Percentiles rank a stretch among this genome's conserved stretches.
These are phyloP conservation scores for Alcis repandata DNA, from an alignment of 2,888 invertebrate species.

Conservation along the genomic window DNA sequence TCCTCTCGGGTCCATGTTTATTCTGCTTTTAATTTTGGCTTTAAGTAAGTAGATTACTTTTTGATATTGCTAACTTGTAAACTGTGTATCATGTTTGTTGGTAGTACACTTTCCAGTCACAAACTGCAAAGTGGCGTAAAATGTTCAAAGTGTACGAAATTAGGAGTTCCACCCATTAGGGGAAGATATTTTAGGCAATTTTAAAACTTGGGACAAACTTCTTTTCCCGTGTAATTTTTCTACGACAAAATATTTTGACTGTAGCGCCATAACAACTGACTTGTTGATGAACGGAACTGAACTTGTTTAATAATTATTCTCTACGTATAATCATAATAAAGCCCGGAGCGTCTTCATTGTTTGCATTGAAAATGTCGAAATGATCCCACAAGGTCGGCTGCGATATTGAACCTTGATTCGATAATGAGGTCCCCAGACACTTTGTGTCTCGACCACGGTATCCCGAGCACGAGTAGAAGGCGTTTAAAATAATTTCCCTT, in stretches of 20 bases:
- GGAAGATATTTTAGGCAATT: no score
- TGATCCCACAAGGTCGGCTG: background rate
- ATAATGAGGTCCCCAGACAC: constrained; percentile 20
- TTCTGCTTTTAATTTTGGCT: constrained; percentile 4
- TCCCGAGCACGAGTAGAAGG: constrained; percentile 30
- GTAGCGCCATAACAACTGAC: no score
- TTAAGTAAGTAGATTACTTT: background rate
- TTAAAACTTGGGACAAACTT: no score
- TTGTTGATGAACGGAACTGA: no score
- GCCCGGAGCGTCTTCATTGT: background rate
- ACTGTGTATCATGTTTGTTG: background rate
- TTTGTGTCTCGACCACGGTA: background rate
- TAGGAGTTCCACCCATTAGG: no score
- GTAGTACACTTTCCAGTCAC: background rate
- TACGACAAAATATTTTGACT: no score
- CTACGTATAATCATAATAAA: no score
- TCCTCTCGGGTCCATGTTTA: background rate
- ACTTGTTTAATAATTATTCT: no score
- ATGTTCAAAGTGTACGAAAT: no score
- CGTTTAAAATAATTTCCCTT: constrained; percentile 70
- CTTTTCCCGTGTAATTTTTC: no score
- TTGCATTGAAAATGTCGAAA: background rate
- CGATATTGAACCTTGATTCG: constrained; percentile 20
- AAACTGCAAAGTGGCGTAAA: no score
- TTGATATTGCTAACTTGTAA: background rate